Conservation (phyloP, 2,113 vertebrate genomes). For the Dromiciops gliroides region DNA sequence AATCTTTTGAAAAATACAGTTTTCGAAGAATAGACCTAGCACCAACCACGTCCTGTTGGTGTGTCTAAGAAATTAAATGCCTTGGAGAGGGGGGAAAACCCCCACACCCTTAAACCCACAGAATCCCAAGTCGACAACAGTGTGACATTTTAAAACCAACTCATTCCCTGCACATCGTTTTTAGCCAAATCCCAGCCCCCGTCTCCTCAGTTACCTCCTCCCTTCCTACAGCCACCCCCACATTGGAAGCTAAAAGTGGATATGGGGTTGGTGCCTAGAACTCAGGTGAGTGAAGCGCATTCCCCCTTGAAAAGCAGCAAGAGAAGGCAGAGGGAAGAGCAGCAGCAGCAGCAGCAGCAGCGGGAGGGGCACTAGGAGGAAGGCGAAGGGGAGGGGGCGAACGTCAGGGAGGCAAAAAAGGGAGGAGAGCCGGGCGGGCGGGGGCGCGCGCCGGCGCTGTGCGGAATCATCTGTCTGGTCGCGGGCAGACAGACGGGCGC, state of each 20-base stretch:
- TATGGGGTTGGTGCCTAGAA: background rate
- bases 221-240: no score
- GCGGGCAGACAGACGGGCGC: slow-evolving; percentile 30
- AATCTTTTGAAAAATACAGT: background rate
- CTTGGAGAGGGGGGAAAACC: background rate
- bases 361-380: background rate
- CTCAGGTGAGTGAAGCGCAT: background rate
- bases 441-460: background rate
- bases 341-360: background rate
- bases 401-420: background rate
- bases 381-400: background rate
- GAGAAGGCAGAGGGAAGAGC: no score
- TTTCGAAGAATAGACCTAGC: background rate
- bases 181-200: background rate
- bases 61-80: slow-evolving; percentile 5
- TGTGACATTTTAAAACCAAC: slow-evolving; percentile 8
- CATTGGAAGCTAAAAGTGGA: background rate
- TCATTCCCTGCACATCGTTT: background rate
- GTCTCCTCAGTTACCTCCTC: background rate
- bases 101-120: background rate
- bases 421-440: background rate
- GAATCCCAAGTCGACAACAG: slow-evolving; percentile 3
- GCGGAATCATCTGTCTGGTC: background rate
- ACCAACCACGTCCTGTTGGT: background rate
- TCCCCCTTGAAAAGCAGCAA: background rate